These are phyloP conservation scores for Nannoperca australis DNA, from an alignment of 2,797 vertebrate species.

Conservation along the genomic window DNA sequence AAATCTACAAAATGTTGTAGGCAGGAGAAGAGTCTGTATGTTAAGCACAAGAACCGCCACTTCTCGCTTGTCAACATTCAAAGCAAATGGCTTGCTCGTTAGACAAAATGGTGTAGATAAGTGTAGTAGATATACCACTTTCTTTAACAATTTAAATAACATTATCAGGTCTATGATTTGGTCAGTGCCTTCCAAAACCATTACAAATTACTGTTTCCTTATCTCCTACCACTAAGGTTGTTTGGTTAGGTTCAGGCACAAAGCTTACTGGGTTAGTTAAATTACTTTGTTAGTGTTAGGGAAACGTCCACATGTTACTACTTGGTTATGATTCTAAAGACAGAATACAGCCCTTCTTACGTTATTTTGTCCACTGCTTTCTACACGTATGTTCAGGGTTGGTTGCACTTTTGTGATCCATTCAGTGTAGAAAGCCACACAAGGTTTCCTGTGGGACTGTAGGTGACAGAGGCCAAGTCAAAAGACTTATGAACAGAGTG, in stretches of 20 bases:
- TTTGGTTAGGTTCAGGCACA: not conserved
- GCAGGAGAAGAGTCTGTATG: not conserved
- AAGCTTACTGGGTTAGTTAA: not conserved
- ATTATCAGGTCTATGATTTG: no score
- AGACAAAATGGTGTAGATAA: not conserved
- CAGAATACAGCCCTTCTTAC: not conserved
- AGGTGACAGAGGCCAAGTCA: slow-evolving; percentile 30
- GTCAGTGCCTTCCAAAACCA: no score
- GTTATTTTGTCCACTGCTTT: not conserved
- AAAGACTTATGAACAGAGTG: slow-evolving; percentile 52
- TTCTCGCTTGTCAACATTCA: not conserved
- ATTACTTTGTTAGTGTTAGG: not conserved
- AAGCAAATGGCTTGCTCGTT: not conserved
- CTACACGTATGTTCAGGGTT: not conserved
- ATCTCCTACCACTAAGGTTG: not conserved
- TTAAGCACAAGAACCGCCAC: not conserved
- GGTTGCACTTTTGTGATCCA: slow-evolving; percentile 11
- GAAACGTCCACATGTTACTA: not conserved
- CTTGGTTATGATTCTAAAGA: not conserved
- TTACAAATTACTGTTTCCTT: not conserved
- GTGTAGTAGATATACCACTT: no score
- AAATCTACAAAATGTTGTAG: not conserved
- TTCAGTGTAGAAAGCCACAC: slow-evolving; percentile 16
- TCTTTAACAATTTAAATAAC: no score
- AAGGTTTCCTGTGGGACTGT: slow-evolving; percentile 35